These are phyloP conservation scores for Graptemys geographica DNA, from an alignment of 2,797 vertebrate genomes.

Conservation along the genomic window DNA sequence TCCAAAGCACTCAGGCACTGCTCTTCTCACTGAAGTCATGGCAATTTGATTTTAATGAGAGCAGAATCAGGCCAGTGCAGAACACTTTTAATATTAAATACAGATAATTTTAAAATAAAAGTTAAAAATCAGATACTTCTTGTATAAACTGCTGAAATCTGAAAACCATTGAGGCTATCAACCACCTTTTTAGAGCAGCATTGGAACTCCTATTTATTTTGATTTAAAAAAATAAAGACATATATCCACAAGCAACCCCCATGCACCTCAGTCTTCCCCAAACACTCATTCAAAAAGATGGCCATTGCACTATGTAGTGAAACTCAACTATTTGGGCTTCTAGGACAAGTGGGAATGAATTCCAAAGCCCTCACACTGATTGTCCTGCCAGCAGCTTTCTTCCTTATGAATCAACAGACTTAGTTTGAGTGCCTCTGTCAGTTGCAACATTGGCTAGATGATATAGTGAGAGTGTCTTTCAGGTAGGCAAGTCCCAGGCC, in stretches of 20 bases:
- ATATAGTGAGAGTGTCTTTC: background rate
- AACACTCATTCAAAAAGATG: background rate
- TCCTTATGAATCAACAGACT: background rate
- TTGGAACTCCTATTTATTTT: background rate
- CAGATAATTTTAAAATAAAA: background rate
- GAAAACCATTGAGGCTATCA: background rate
- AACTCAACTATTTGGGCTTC: accelerated
- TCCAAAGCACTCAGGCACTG: constrained; percentile 22
- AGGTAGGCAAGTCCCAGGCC: background rate
- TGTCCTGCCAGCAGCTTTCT: background rate
- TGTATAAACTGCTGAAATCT: background rate
- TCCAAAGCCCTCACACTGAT: accelerated
- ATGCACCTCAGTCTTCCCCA: background rate
- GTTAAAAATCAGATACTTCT: background rate
- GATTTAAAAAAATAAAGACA: background rate
- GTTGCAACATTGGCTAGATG: background rate
- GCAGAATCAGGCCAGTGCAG: constrained; percentile 28
- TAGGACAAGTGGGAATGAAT: background rate
- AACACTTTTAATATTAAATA: no score
- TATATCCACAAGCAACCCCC: background rate
- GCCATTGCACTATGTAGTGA: background rate
- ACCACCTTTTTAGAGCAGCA: background rate
- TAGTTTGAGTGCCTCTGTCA: background rate
- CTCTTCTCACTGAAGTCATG: constrained; percentile 24
- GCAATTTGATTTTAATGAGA: constrained; percentile 54